A percentile compares a stretch with the other conserved stretches of the same genome.
Conservation (phyloP, 2,113 vertebrate genomes). For the Alosa alosa region DNA sequence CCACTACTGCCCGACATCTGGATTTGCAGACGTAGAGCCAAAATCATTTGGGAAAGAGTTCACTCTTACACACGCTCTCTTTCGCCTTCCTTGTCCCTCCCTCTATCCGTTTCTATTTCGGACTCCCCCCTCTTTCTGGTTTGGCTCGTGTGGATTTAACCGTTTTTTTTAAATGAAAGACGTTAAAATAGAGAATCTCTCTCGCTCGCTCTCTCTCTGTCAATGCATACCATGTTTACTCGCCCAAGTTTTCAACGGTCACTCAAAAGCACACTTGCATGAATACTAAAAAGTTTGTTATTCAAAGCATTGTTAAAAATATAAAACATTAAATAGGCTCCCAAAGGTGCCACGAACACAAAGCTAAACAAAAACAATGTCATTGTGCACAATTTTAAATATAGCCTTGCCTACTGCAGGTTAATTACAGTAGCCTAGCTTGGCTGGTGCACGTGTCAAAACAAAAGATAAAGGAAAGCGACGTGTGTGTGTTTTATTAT, state of each 20-base stretch:
- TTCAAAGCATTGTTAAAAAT: not conserved
- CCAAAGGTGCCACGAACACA: not conserved
- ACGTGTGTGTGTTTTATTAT: not conserved
- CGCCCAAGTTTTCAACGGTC: conserved; percentile 43
- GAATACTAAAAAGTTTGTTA: not conserved
- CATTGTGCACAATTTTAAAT: not conserved
- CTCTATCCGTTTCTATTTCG: conserved; percentile 42
- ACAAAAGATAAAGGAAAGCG: not conserved
- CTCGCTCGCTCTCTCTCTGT: not conserved
- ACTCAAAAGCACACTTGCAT: conserved; percentile 34
- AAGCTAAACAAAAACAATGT: not conserved
- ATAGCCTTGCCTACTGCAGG: not conserved
- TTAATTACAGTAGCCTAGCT: not conserved
- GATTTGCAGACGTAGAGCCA: conserved; percentile 40
- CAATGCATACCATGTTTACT: not conserved
- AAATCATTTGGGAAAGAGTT: conserved; percentile 39
- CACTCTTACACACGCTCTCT: conserved; percentile 27
- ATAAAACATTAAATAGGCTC: not conserved
- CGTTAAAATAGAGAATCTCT: conserved; percentile 34
- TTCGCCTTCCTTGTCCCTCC: conserved; percentile 18
- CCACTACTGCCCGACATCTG: conserved; percentile 49
- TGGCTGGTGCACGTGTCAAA: not conserved
- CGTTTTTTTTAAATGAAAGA: conserved; percentile 13
- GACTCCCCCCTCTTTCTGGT: conserved; percentile 39
- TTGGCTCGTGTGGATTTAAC: conserved; percentile 38